phyloP scores from a whole-genome alignment of 2,113 vertebrate species.

The Macquaria ambigua region DNA sequence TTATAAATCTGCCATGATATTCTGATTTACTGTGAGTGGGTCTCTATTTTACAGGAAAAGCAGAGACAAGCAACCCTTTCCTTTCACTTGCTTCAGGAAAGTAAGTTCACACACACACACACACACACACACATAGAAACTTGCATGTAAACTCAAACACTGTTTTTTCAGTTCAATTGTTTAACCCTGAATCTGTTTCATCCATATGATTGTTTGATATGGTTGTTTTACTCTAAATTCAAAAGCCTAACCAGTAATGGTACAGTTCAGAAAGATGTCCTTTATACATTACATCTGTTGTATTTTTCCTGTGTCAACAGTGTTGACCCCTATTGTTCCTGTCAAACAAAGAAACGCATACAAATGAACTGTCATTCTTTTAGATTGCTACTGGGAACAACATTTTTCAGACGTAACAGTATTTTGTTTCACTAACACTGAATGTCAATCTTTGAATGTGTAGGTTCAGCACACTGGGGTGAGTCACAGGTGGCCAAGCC shows the following conservation, averaged over 20 bases:
- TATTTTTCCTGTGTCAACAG: background rate
- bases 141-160: background rate
- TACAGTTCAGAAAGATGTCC: background rate
- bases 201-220: background rate
- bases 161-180: background rate
- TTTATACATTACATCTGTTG: background rate
- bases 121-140: background rate
- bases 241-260: background rate
- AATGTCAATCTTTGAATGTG: background rate
- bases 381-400: background rate
- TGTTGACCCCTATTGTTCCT: background rate
- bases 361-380: background rate
- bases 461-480: constrained; percentile 72
- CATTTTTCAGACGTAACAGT: background rate
- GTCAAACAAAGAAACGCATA: background rate
- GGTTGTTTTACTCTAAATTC: background rate
- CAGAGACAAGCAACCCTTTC: constrained; percentile 89
- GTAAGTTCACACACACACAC: constrained; percentile 80
- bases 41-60: constrained; percentile 85
- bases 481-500: constrained; percentile 44
- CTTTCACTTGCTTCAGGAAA: constrained; percentile 84
- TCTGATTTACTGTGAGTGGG: background rate
- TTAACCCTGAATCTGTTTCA: background rate
- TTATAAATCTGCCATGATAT: background rate
- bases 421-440: constrained; percentile 8